Evolutionary conservation across 2,113 vertebrate species (phyloP).

Genomic region (Callithrix jacchus): DNA sequence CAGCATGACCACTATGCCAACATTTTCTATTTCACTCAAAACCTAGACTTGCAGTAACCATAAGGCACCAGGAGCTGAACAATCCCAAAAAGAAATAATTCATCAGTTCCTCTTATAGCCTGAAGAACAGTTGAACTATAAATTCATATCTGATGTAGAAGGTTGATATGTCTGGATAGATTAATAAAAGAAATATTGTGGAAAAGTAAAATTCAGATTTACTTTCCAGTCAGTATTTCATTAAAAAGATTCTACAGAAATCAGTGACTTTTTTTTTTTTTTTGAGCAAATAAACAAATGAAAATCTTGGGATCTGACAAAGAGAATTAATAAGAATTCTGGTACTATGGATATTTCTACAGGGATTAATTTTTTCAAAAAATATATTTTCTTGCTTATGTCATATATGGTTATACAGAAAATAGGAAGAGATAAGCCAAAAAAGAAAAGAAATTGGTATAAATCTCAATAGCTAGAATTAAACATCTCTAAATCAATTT

Average conservation of each 20-base stretch:
- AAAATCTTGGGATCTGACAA: background rate
- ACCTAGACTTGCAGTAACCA: background rate
- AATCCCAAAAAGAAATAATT: background rate
- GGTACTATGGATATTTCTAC: background rate
- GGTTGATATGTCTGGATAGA: background rate
- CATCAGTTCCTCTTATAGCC: background rate
- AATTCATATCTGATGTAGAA: background rate
- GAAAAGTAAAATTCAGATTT: constrained; percentile 8
- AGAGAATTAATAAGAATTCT: background rate
- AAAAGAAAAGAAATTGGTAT: background rate
- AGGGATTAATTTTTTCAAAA: background rate
- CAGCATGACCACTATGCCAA: background rate
- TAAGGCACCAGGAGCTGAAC: background rate
- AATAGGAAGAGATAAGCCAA: background rate
- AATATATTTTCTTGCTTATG: background rate
- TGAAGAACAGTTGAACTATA: background rate
- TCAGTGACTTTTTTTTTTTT: background rate
- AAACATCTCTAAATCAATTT: background rate
- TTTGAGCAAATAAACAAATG: constrained; percentile 14
- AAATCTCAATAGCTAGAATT: background rate
- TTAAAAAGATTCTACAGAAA: background rate
- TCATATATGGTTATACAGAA: background rate
- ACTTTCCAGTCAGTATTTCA: constrained; percentile 1
- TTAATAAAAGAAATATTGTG: background rate
- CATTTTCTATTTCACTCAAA: background rate